Base-by-base conservation (phyloP, 1,140 invertebrate species). In the Drosophila virilis region DNA sequence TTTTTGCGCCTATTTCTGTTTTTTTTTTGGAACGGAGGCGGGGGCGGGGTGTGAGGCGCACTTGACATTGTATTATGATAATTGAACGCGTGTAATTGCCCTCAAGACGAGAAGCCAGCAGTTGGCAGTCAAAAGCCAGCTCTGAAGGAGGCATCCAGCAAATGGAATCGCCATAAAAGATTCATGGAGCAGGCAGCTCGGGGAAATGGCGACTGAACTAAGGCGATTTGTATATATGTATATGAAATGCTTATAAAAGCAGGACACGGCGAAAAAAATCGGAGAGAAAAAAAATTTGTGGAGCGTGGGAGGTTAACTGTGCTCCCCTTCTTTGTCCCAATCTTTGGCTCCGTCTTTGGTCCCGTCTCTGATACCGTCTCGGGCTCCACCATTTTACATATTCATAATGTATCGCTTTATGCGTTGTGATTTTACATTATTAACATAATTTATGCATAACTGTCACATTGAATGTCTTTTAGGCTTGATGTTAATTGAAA, bases 81-180 rank as follows among this genome's bases (percentile, higher is more conserved):
- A 91, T 91, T 91, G 88, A 91, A 91, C 89, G 83, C 88, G 60
- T 91, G 88, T 91, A 91, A 91, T 91, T 91, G 88, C 77, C 88
- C 79, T 78, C 58, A 80, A 91, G 59, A 77, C 40, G 50, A 62
- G 65, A 68, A 82, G 46, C 28, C 69, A 57, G 17, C 64, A 80
- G 72, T 68, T 62, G 67, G 65, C 35, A 61, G 54, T 33, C 4
- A 68, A 69, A 73, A 80, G 60, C 22, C 71, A 58, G 17, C 61
- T 66, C 61, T 62, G 66, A n/a, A 46, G 32, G 6, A 46, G 57
- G 42, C 33, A 46, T 57, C 54, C n/a, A 48, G 22, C 22, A 71
- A 65, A 58, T 55, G 46, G 64, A 65, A 73, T 80, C 61, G 69
- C 62, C 74, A 86, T 85, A 68, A 86, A 86, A 89, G 84, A 86